Base-by-base conservation (phyloP, 2,888 invertebrate genomes). In the Cenopis cana region DNA sequence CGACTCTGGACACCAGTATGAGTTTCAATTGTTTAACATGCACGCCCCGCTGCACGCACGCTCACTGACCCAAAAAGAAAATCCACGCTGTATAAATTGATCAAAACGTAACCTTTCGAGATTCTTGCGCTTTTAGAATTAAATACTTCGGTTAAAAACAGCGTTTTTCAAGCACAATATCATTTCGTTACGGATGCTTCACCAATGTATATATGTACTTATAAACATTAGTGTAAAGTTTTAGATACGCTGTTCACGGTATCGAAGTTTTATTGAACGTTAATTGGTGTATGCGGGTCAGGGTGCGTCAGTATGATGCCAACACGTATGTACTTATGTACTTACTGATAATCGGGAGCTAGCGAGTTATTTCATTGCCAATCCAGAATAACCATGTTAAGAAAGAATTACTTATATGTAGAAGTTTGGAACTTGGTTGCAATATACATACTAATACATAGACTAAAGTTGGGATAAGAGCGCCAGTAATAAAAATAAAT, bases 261-360 rank as follows among this genome's bases (percentile, higher is more conserved):
- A 79, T 83, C 79, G 76, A 74, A 74, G 78, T 81, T 87, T 85
- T 85, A 89, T 87, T 88, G 84, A 77, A 81, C 79, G 82, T 80
- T 87, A 88, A 89, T 88, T 87, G 85, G 84, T 81, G 82, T 78
- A 88, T 85, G 85, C 86, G 86, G 86, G 85, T 80, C 76, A 74
- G 76, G 76, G 77, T 83, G 81, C 80, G 82, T 80, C 84, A 83
- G 81, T 73, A 78, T 79, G 77, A 75, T 60, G 29, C 20, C 62
- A 62, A 54, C 70, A 67, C 74, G 73, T 55, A 46, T 69, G n/a
- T n/a, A n/a, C n/a, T n/a, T n/a, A n/a, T n/a, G n/a, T n/a, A n/a
- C n/a, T n/a, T n/a, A 14, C 36, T 18, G 36, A 14, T 2, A 18
- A 68, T 67, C n/a, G 20, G 56, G 46, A 46, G 46, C 36, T 66